Evolutionary conservation across 2,797 vertebrate species (phyloP).

Genomic region (Rhincodon typus): DNA sequence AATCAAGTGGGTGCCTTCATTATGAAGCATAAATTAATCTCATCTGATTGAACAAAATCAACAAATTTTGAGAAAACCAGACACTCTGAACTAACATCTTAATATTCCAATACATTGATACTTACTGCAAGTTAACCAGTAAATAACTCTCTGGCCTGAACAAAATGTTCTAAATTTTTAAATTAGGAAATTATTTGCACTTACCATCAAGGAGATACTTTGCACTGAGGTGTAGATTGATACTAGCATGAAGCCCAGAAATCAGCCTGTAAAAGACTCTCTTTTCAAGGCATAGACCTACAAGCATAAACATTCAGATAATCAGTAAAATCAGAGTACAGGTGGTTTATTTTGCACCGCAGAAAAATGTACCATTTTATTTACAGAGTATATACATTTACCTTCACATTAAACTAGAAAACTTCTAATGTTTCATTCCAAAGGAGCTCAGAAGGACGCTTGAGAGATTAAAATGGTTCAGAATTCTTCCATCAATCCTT

Average conservation of each 20-base stretch:
- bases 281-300: constrained; percentile 86
- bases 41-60: too few relatives aligned
- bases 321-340: not conserved
- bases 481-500: not conserved
- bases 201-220: constrained; percentile 84
- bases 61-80: not conserved
- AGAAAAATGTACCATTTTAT: not conserved
- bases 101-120: not conserved
- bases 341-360: not conserved
- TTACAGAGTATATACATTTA: not conserved
- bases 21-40: too few relatives aligned
- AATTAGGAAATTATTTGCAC: not conserved
- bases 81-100: not conserved
- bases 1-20: too few relatives aligned
- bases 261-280: constrained; percentile 91
- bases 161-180: not conserved
- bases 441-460: not conserved
- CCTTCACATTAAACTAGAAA: not conserved
- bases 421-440: not conserved
- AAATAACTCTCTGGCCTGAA: not conserved
- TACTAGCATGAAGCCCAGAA: constrained; percentile 92
- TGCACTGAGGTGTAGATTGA: constrained; percentile 86
- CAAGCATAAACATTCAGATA: not conserved
- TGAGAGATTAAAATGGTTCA: not conserved
- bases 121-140: not conserved